Conservation (phyloP, 2,888 invertebrate genomes). For the Biston stratarius region DNA sequence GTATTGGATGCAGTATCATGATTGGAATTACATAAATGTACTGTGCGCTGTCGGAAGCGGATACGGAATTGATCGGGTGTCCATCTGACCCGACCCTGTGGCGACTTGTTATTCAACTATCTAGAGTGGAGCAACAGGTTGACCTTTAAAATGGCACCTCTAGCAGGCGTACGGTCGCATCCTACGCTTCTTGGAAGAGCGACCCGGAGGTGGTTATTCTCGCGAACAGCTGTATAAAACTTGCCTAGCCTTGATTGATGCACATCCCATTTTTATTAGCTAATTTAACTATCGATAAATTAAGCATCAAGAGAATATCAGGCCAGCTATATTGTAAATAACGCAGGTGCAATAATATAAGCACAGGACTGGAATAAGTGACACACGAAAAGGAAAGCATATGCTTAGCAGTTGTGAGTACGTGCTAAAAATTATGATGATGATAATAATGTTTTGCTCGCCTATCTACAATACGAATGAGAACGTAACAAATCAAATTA, state of each 20-base stretch:
- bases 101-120: constrained; percentile 75
- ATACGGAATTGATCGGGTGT: constrained; percentile 68
- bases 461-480: no score
- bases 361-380: no score
- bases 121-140: constrained; percentile 67
- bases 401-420: no score
- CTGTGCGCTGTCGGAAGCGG: constrained; percentile 73
- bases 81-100: constrained; percentile 74
- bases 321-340: no score
- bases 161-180: constrained; percentile 10
- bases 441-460: no score
- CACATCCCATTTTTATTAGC: neutral
- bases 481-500: no score
- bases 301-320: no score
- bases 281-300: neutral
- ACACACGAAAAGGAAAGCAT: no score
- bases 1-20: constrained; percentile 35
- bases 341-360: no score
- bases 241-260: constrained; percentile 15
- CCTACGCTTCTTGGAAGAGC: constrained; percentile 14
- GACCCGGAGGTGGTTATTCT: constrained; percentile 3
- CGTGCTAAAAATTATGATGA: no score
- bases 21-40: constrained; percentile 64
- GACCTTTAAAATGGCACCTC: constrained; percentile 61
- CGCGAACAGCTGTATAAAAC: neutral